These are phyloP conservation scores for Gymnogyps californianus DNA, from an alignment of 2,113 vertebrate species.

Conservation along the genomic window DNA sequence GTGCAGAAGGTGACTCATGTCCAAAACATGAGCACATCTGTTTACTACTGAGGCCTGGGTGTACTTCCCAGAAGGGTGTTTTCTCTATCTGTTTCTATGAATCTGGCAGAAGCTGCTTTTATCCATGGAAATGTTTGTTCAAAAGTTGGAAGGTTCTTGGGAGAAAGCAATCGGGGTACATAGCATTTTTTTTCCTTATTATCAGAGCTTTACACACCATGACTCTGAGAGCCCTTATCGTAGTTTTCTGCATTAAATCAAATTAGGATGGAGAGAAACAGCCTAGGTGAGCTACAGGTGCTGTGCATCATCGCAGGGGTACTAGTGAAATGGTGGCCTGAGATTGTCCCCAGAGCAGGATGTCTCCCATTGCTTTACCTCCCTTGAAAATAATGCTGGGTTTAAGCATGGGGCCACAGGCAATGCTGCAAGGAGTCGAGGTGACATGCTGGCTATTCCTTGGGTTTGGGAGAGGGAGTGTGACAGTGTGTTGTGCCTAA, in stretches of 20 bases:
- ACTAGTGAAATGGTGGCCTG: background rate
- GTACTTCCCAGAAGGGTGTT: background rate
- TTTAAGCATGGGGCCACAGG: background rate
- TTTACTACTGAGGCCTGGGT: background rate
- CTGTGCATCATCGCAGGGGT: rapidly evolving
- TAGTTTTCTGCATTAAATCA: background rate
- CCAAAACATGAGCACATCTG: background rate
- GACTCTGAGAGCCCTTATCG: background rate
- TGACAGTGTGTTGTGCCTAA: background rate
- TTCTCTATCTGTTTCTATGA: background rate
- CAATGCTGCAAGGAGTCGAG: background rate
- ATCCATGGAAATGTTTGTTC: background rate
- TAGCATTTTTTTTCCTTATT: background rate
- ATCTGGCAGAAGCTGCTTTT: background rate
- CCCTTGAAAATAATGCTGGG: background rate
- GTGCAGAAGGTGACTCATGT: background rate
- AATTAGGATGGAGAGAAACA: background rate
- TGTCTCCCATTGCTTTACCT: background rate
- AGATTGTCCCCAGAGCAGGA: background rate
- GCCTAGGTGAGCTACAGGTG: background rate
- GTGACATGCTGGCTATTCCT: background rate
- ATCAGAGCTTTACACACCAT: background rate
- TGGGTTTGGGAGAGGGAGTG: background rate
- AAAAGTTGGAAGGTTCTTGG: background rate
- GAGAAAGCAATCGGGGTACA: background rate